phyloP scores from a whole-genome alignment of 2,888 invertebrate genomes.

The Lottia scabra region DNA sequence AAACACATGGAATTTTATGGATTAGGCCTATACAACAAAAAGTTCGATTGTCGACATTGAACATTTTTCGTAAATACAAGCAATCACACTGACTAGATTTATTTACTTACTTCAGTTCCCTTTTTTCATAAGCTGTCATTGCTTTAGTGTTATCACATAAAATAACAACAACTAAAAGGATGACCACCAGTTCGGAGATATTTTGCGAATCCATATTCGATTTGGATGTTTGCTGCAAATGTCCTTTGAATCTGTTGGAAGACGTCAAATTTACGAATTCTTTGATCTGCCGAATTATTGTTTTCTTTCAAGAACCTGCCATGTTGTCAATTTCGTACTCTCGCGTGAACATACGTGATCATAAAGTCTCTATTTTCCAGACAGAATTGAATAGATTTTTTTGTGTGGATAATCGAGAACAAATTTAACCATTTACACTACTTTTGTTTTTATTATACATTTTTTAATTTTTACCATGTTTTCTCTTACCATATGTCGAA shows the following conservation, averaged over 20 bases:
- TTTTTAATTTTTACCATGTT: too few relatives aligned
- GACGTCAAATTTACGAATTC: conserved; percentile 1
- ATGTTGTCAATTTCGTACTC: conserved; percentile 29
- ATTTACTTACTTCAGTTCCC: conserved; percentile 46
- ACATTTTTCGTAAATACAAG: too few relatives aligned
- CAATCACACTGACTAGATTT: too few relatives aligned
- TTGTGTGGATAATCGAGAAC: too few relatives aligned
- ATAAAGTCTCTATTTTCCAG: too few relatives aligned
- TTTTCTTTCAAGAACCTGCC: conserved; percentile 25
- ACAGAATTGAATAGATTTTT: too few relatives aligned
- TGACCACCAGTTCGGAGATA: conserved; percentile 12
- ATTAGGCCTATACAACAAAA: too few relatives aligned
- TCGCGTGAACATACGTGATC: conserved; percentile 23
- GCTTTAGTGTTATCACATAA: conserved; percentile 33
- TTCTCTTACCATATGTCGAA: too few relatives aligned
- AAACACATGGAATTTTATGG: too few relatives aligned
- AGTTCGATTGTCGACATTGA: too few relatives aligned
- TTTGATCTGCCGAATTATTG: background rate
- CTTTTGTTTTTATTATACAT: too few relatives aligned
- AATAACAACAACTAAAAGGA: conserved; percentile 36
- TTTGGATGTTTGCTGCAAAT: background rate
- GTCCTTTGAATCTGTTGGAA: conserved; percentile 5
- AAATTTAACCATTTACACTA: too few relatives aligned
- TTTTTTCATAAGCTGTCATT: conserved; percentile 48
- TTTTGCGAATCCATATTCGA: conserved; percentile 11